Evolutionary conservation across 2,888 invertebrate genomes (phyloP), one percentile per base, ranked within the genome.

Genomic region (Halictus quadricinctus): DNA sequence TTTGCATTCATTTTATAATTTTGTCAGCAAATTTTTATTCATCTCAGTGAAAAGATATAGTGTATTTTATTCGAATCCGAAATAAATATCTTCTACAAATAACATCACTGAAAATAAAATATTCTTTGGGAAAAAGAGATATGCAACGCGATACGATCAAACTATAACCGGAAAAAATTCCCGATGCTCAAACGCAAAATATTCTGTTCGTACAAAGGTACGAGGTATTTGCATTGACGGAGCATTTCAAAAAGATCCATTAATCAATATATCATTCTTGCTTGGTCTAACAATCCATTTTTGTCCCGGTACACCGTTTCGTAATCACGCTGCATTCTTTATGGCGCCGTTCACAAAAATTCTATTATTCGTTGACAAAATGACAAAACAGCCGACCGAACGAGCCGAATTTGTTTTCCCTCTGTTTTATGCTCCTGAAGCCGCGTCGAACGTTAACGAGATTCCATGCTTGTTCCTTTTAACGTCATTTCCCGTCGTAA

Each of bases 401-500:
- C 79, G 15, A 66, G 43, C 58, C 58, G 72, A 72, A 54, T 83
- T 73, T 60, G 29, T 84, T 79, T 76, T 48, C 58, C 69, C 72
- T 4, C 58, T 69, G 75, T 79, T 84, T 85, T 43, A 60, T 72
- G 76, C 80, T 78, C 72, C 43, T 54, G 78, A 81, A 50, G 66
- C 72, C 50, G 76, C 70, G 54, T 79, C 76, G 81, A 76, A 76
- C 66, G 81, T 74, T 86, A 81, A 86, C 82, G 82, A 86, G 85
- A 83, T 85, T 69, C 80, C 60, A 48, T 46, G 78, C 72, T 64
- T 81, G 72, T 79, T 80, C 70, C 81, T 79, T 74, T 87, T 83
- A 80, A 79, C 81, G 83, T 77, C 79, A 80, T 85, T 82, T 60
- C 4, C 73, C 78, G 72, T n/a, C 79, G 82, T 80, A 76, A 80